Evolutionary conservation across 2,113 vertebrate species (phyloP).

Genomic region (Gymnarchus niloticus): DNA sequence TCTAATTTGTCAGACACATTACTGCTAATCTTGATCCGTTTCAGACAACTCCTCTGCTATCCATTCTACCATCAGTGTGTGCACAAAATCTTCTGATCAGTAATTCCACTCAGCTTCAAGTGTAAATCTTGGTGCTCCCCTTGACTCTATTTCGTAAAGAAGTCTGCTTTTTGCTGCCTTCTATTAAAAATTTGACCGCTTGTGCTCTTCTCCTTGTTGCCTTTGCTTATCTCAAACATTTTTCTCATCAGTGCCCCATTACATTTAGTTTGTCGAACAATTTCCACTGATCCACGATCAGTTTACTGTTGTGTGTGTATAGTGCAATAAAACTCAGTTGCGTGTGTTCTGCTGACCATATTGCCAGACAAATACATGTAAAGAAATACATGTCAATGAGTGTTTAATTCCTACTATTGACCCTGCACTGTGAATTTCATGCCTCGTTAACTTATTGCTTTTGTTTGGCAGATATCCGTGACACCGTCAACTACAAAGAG

Average conservation of each 20-base stretch:
- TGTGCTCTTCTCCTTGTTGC: background rate
- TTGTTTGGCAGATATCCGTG: slow-evolving; percentile 76
- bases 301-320: no score
- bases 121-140: background rate
- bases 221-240: background rate
- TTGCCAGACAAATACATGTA: no score
- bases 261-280: background rate
- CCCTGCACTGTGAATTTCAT: background rate
- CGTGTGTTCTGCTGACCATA: no score
- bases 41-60: background rate
- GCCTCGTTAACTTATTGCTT: background rate
- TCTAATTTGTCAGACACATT: background rate
- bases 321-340: no score
- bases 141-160: background rate
- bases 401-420: background rate
- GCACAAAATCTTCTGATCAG: background rate
- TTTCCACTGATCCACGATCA: background rate
- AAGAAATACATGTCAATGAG: background rate
- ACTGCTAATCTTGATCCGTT: background rate
- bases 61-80: background rate
- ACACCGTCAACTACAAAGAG: slow-evolving; percentile 97
- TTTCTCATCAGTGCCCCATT: background rate
- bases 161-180: background rate
- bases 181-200: no score
- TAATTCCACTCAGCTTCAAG: background rate